phyloP scores from a whole-genome alignment of 2,113 vertebrate genomes.

The Isurus oxyrinchus region DNA sequence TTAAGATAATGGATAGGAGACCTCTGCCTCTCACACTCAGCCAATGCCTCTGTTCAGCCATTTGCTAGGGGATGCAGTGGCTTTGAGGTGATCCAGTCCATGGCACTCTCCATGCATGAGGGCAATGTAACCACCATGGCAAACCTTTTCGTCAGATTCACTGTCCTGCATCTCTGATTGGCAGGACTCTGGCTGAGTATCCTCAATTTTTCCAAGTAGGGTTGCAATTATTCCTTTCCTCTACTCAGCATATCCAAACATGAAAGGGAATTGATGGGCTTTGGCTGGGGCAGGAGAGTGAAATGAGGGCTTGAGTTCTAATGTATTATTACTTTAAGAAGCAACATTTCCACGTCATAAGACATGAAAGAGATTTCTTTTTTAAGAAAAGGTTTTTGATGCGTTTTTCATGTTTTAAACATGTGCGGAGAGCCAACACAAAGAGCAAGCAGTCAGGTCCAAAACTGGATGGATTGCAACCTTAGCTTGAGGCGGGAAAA shows the following conservation, averaged over 20 bases:
- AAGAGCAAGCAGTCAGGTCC: neutral
- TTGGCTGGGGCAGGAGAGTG: neutral
- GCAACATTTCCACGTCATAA: neutral
- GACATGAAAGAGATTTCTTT: neutral
- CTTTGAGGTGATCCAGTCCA: neutral
- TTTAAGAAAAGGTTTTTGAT: neutral
- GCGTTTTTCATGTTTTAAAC: neutral
- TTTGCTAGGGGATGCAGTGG: neutral
- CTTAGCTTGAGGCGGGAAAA: neutral
- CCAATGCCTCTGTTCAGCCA: neutral
- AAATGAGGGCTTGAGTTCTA: neutral
- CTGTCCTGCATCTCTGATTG: neutral
- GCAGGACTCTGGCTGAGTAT: neutral
- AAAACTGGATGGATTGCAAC: neutral
- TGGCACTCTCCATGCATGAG: neutral
- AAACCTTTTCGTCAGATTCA: neutral
- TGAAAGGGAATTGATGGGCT: neutral
- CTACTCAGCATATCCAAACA: neutral
- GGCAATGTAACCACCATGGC: neutral
- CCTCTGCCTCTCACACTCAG: neutral
- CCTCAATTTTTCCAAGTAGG: neutral
- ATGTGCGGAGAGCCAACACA: neutral
- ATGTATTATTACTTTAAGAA: neutral
- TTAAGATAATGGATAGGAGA: neutral
- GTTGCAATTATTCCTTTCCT: neutral